These are phyloP conservation scores for Stichodactyla helianthus DNA, from an alignment of 64 coral and sea anemone genomes.

Conservation along the genomic window DNA sequence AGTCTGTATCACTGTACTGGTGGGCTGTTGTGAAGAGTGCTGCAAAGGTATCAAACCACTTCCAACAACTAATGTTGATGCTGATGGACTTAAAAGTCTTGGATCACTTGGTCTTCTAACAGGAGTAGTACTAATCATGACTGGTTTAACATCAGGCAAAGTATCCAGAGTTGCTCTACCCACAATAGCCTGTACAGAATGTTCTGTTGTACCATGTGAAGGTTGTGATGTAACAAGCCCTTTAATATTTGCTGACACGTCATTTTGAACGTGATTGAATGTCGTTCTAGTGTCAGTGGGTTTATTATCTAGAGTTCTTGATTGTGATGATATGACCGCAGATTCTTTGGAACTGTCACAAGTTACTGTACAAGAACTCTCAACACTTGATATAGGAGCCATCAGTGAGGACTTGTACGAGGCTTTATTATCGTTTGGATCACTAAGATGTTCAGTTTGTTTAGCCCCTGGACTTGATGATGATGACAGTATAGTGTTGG, in stretches of 20 bases:
- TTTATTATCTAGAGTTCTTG: not conserved
- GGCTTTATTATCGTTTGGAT: not conserved
- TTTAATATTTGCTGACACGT: not conserved
- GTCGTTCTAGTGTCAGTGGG: not conserved
- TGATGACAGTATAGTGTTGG: not conserved
- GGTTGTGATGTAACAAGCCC: not conserved
- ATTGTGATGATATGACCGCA: not conserved
- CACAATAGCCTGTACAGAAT: constrained; percentile 25
- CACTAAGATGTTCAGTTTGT: not conserved
- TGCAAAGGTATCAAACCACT: not conserved
- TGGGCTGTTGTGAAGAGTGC: constrained; percentile 24
- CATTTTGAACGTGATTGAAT: not conserved
- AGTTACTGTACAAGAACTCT: not conserved
- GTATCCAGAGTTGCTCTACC: constrained; percentile 39
- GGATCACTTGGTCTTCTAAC: constrained; percentile 72
- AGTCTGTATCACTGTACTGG: constrained; percentile 20
- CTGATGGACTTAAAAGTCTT: constrained; percentile 48
- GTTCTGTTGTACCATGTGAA: not conserved
- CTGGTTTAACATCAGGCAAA: not conserved
- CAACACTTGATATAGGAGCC: not conserved
- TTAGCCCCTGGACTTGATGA: not conserved
- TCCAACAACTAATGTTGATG: not conserved
- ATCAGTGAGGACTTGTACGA: too few relatives aligned
- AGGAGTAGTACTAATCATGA: constrained; percentile 15
- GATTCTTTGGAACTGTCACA: not conserved